Evolutionary conservation across 2,113 vertebrate genomes (phyloP), one percentile per base, ranked within the genome.

Genomic region (Columba livia): DNA sequence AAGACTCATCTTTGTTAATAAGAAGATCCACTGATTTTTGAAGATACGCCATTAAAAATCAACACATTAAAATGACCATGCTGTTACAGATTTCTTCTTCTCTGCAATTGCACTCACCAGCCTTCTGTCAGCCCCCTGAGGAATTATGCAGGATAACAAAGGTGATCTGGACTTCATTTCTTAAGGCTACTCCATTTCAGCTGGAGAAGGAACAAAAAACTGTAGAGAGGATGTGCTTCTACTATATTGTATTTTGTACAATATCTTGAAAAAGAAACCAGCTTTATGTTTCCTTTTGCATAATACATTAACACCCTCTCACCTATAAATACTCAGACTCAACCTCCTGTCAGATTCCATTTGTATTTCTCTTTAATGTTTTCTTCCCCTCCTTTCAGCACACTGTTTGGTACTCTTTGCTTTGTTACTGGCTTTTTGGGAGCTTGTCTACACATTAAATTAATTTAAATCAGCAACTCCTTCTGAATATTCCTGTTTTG

Each of bases 321-420:
- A 82, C 66, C 73, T 87, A 60, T 87, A 93, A 93, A 95, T 84
- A 89, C 36, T 69, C 65, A 89, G 23, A 53, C 19, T 92, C 87
- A 92, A 32, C 66, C 66, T 89, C 40, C 71, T 87, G 85, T 89
- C 87, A 82, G 50, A 94, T 92, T 93, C 15, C 29, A 83, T 95
- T 96, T 82, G 56, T 73, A 75, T 79, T 87, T 71, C 47, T 69
- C 40, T 32, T 72, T 89, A 72, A 77, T 70, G 23, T 66, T 88
- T 89, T 66, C 42, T 87, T 85, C 25, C 20, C 3, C 5, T 81
- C 12, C 15, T 87, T 90, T 91, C 62, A 85, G 62, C 47, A 75
- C 29, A 60, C 8, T 20, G 7, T 88, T 81, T 87, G 73, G 75
- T 74, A 36, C 7, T 70, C 48, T 56, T 34, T 18, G 25, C 5